A percentile compares a stretch with the other conserved stretches of the same genome.
Evolutionary conservation across 2,113 vertebrate species (phyloP).

Genomic region (Chinchilla lanigera): DNA sequence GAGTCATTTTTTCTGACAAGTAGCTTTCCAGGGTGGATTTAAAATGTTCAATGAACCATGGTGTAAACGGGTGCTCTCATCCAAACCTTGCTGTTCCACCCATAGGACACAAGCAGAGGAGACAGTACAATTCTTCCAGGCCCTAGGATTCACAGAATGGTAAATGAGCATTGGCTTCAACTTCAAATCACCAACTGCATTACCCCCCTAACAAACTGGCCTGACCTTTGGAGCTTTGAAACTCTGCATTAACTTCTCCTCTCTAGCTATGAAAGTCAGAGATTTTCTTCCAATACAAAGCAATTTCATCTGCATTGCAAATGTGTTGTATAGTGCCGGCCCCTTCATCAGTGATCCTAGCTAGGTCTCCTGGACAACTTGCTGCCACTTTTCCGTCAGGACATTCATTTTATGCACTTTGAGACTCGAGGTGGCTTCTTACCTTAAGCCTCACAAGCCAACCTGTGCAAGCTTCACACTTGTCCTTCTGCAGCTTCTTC

Average conservation of each 20-base stretch:
- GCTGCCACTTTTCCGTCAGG: background rate
- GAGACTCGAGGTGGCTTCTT: background rate
- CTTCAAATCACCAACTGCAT: background rate
- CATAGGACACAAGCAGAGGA: background rate
- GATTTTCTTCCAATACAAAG: background rate
- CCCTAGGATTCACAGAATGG: background rate
- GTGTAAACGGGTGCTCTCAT: background rate
- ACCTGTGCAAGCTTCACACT: background rate
- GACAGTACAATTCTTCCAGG: background rate
- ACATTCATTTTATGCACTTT: background rate
- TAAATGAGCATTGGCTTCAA: background rate
- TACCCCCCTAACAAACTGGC: background rate
- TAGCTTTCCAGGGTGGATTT: background rate
- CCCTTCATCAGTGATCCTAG: background rate
- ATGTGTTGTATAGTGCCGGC: background rate
- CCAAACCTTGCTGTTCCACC: background rate
- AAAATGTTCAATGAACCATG: background rate
- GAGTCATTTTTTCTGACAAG: background rate
- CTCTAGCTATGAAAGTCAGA: background rate
- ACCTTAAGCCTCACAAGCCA: background rate
- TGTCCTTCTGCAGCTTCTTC: background rate
- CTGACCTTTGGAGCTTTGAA: background rate
- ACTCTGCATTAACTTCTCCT: background rate
- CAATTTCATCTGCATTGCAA: background rate
- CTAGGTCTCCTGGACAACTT: background rate